Evolutionary conservation across 2,888 invertebrate genomes (phyloP), one percentile per base, ranked within the genome.

Genomic region (Dendrolimus pini): DNA sequence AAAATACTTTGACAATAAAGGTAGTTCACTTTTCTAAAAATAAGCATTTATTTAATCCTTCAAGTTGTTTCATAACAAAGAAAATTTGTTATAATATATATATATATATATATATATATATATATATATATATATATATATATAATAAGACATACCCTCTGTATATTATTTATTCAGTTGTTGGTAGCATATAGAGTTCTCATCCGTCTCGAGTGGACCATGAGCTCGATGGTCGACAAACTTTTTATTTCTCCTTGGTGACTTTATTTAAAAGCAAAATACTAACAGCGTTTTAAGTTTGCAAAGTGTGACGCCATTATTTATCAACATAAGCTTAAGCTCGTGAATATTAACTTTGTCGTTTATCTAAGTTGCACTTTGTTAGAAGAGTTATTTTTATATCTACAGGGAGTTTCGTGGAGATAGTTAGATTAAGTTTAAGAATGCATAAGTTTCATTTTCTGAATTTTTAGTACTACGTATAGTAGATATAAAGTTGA

Each of bases 231-330:
- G 65, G 69, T 64, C 61, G 62, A 62, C 61, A 66, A 71, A 73
- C 71, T 77, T 75, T 72, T 69, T 74, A 77, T 76, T 75, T 78
- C 74, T 67, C 77, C 71, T 72, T 60, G 30, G 71, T 61, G 72
- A 74, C 70, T 76, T 30, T 74, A 72, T 77, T 79, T 74, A 65
- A 61, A 69, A 74, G 74, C 71, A 73, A 75, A 75, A 71, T 65
- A 64, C 64, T 71, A 78, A 75, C 71, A 72, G 65, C 63, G 68
- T 75, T 75, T 75, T 69, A 70, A 74, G 70, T 77, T 80, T 68
- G 55, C 58, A 60, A 71, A 69, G 66, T 68, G 67, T 68, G 63
- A 71, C 66, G 65, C 63, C 60, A 61, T 65, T 68, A 62, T 70
- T 74, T 70, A 62, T 62, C 58, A 62, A 67, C 62, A 68, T 68